Evolutionary conservation across 1,140 invertebrate species (phyloP).

Genomic region (Doryteuthis pealeii): DNA sequence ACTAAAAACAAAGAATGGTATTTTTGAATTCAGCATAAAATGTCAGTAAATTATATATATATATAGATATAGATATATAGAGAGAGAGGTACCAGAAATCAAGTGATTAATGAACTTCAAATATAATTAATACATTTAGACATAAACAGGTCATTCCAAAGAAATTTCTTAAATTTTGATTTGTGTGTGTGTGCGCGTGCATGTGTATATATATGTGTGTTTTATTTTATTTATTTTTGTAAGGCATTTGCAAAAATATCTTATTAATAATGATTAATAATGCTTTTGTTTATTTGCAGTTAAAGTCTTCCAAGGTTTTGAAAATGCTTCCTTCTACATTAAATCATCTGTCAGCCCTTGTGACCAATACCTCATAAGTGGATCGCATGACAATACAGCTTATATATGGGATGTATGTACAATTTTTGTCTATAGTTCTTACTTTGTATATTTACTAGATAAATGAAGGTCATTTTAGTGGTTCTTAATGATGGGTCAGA

Average conservation of each 20-base stretch:
- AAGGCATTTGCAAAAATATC: neutral
- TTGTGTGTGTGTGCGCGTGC: no score
- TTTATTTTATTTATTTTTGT: neutral
- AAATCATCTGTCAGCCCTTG: slow-evolving; percentile 79
- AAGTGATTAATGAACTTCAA: no score
- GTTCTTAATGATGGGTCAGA: neutral
- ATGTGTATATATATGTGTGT: no score
- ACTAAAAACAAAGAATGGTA: no score
- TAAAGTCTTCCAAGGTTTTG: slow-evolving; percentile 66
- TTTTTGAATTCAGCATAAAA: no score
- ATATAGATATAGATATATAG: no score
- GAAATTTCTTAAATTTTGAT: no score
- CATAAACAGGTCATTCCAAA: no score
- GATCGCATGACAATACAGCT: slow-evolving; percentile 79
- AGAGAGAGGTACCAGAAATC: no score
- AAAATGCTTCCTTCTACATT: slow-evolving; percentile 79
- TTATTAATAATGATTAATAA: no score
- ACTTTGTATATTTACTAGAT: neutral
- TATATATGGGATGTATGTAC: slow-evolving; percentile 75
- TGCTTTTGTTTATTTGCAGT: slow-evolving; percentile 47
- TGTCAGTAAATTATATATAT: no score
- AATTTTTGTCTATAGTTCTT: slow-evolving; percentile 7
- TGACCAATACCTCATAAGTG: slow-evolving; percentile 77
- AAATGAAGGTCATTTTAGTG: neutral
- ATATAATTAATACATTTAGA: no score